Conservation (phyloP, 2,113 vertebrate species). For the Phalacrocorax pelagicus region DNA sequence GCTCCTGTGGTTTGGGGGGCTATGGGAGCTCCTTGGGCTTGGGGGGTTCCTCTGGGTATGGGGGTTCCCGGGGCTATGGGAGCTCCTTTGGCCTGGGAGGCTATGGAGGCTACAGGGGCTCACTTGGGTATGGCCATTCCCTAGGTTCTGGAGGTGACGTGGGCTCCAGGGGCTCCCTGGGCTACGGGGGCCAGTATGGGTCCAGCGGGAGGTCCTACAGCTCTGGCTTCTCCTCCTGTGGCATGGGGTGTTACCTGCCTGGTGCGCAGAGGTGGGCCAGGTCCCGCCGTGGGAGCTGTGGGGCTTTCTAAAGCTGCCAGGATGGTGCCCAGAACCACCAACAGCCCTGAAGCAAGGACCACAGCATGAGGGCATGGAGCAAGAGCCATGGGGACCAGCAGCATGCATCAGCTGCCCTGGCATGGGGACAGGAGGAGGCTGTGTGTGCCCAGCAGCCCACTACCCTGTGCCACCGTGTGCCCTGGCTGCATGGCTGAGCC, state of each 20-base stretch:
- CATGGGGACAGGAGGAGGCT: neutral
- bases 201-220: neutral
- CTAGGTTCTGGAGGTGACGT: neutral
- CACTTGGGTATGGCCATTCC: neutral
- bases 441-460: neutral
- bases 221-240: neutral
- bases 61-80: neutral
- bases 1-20: neutral
- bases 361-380: accelerated
- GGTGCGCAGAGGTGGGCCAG: neutral
- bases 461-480: accelerated
- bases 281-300: neutral
- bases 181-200: neutral
- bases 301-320: neutral
- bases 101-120: neutral
- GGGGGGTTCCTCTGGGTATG: neutral
- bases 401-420: neutral
- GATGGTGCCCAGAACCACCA: neutral
- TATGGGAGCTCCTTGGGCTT: neutral
- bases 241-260: neutral
- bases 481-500: neutral
- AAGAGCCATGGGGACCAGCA: neutral
- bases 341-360: neutral
- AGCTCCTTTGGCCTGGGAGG: neutral
- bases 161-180: neutral